phyloP scores from a whole-genome alignment of 1,140 invertebrate genomes.

The Apolygus lucorum region DNA sequence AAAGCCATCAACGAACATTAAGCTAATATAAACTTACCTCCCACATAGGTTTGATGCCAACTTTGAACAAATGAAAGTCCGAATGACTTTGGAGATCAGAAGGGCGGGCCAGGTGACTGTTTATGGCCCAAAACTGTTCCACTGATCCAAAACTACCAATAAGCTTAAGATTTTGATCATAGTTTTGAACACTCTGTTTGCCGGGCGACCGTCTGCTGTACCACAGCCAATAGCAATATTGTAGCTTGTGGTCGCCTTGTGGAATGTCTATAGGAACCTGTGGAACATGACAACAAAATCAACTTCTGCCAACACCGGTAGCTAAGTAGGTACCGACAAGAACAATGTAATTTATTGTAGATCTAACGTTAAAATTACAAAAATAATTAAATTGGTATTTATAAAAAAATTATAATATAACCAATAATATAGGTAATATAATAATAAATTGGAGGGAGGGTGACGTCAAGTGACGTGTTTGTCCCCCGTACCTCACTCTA shows the following conservation, averaged over 20 bases:
- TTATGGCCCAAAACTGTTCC: constrained; percentile 95
- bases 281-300: too few species aligned
- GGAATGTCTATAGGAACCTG: constrained; percentile 55
- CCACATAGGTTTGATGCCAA: constrained; percentile 98
- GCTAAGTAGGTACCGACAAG: too few species aligned
- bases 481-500: too few species aligned
- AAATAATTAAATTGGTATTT: too few species aligned
- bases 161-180: constrained; percentile 61
- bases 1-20: not conserved
- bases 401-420: too few species aligned
- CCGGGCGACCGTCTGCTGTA: constrained; percentile 58
- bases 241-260: constrained; percentile 72
- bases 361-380: too few species aligned
- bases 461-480: too few species aligned
- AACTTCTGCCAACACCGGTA: too few species aligned
- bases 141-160: constrained; percentile 81
- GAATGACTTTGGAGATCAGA: constrained; percentile 80
- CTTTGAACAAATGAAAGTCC: constrained; percentile 96
- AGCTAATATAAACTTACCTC: constrained; percentile 50
- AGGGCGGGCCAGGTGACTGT: constrained; percentile 82
- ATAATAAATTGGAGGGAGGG: too few species aligned
- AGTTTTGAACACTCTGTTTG: constrained; percentile 36
- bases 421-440: too few species aligned
- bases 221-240: constrained; percentile 85
- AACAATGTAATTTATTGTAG: too few species aligned